Evolutionary conservation across 1,140 invertebrate species (phyloP).

Genomic region (Adelges cooleyi): DNA sequence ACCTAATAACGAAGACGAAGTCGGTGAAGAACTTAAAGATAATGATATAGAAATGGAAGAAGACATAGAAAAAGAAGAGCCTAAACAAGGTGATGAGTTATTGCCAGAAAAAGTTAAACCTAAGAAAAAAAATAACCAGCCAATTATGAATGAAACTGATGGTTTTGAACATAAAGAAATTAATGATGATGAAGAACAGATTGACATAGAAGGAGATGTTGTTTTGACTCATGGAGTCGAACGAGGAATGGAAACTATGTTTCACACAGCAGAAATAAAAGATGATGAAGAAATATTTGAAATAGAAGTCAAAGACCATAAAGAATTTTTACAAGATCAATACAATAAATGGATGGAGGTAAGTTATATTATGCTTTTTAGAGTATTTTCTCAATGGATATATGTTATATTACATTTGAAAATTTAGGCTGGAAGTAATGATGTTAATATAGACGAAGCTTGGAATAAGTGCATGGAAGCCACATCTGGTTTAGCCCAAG

Average conservation of each 20-base stretch:
- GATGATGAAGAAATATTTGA: constrained; percentile 8
- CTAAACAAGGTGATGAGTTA: not conserved
- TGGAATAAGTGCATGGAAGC: constrained; percentile 48
- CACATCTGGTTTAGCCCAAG: constrained; percentile 61
- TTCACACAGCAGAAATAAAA: constrained; percentile 45
- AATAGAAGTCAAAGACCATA: constrained; percentile 12
- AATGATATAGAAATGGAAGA: constrained; percentile 47
- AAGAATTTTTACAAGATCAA: constrained; percentile 42
- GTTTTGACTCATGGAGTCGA: constrained; percentile 53
- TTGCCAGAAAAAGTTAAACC: constrained; percentile 4
- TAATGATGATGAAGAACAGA: constrained; percentile 36
- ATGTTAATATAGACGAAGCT: constrained; percentile 32
- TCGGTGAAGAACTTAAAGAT: constrained; percentile 44
- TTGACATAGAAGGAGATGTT: constrained; percentile 58
- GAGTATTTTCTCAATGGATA: too few relatives aligned
- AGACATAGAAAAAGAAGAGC: constrained; percentile 33
- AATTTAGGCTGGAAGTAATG: constrained; percentile 1
- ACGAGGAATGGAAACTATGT: constrained; percentile 57
- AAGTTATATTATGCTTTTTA: not conserved
- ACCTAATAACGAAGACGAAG: constrained; percentile 47
- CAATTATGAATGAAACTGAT: not conserved
- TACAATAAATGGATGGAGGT: constrained; percentile 43
- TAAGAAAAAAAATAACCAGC: not conserved
- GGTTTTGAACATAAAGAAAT: not conserved
- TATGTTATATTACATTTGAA: too few relatives aligned